A percentile compares a stretch with the other conserved stretches of the same genome.
These are phyloP conservation scores for Ischnura elegans DNA, from an alignment of 2,888 invertebrate genomes.

Conservation along the genomic window DNA sequence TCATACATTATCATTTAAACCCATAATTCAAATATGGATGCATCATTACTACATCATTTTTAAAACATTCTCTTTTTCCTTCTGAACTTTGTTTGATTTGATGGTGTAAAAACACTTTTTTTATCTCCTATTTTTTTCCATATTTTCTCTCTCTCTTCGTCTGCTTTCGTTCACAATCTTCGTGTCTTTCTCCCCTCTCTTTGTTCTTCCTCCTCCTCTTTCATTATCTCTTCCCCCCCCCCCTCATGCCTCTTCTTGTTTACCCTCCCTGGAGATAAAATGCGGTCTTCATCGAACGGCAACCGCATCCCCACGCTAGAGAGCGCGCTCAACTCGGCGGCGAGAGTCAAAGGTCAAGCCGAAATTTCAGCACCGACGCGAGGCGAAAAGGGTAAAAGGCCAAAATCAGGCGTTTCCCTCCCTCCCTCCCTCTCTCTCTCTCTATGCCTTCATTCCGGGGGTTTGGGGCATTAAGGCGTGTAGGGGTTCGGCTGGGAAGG, in stretches of 20 bases:
- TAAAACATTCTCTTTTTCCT: too few relatives aligned
- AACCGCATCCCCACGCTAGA: too few relatives aligned
- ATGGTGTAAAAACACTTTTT: too few relatives aligned
- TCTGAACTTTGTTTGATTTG: too few relatives aligned
- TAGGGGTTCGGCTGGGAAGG: not conserved
- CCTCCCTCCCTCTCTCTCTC: not conserved
- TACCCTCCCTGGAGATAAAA: too few relatives aligned
- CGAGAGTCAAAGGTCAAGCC: slow-evolving; percentile 1
- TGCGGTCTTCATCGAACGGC: not conserved
- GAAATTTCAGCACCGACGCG: not conserved
- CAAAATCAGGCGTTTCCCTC: not conserved
- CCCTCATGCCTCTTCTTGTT: not conserved
- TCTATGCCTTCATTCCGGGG: not conserved
- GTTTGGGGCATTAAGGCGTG: not conserved
- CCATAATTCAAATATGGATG: too few relatives aligned
- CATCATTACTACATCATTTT: too few relatives aligned
- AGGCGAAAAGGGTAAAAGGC: not conserved
- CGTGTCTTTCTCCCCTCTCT: not conserved
- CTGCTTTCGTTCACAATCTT: not conserved
- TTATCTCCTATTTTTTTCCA: not conserved
- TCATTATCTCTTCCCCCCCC: not conserved
- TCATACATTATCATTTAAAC: too few relatives aligned
- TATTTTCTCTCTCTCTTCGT: not conserved
- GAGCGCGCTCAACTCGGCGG: not conserved
- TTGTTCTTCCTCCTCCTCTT: not conserved